Evolutionary conservation across 2,888 invertebrate species (phyloP).

Genomic region (Cheilosia vernalis): DNA sequence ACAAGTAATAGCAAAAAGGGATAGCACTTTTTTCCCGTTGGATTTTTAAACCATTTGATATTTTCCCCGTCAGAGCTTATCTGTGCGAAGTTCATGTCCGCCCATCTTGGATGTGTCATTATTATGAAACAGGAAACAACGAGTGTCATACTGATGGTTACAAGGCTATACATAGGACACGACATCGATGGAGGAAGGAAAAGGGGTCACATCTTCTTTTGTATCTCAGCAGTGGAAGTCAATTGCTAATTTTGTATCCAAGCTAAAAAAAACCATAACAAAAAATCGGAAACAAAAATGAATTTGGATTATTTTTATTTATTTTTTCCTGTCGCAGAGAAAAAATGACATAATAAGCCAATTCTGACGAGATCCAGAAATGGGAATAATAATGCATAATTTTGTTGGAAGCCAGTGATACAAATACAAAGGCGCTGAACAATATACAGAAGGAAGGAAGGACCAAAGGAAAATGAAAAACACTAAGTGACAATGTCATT

Average conservation of each 20-base stretch:
- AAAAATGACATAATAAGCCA: slow-evolving; percentile 44
- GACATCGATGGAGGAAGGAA: slow-evolving; percentile 13
- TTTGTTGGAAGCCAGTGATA: slow-evolving; percentile 60
- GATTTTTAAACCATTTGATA: too few relatives aligned
- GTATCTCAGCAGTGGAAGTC: slow-evolving; percentile 56
- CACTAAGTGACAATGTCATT: slow-evolving; percentile 72
- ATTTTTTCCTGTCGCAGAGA: slow-evolving; percentile 39
- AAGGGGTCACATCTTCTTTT: slow-evolving; percentile 11
- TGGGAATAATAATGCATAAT: slow-evolving; percentile 66
- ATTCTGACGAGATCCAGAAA: slow-evolving; percentile 51
- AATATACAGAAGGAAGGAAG: slow-evolving; percentile 27
- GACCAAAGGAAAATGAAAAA: slow-evolving; percentile 16
- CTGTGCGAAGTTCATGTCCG: slow-evolving; percentile 25
- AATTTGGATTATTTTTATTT: slow-evolving; percentile 26
- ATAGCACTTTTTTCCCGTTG: not conserved
- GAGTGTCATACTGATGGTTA: slow-evolving; percentile 47
- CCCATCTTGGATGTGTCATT: slow-evolving; percentile 56
- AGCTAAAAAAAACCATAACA: not conserved
- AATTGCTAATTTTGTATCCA: slow-evolving; percentile 59
- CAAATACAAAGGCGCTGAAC: slow-evolving; percentile 27
- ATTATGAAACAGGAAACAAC: slow-evolving; percentile 61
- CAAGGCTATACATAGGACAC: slow-evolving; percentile 53
- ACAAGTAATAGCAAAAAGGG: too few relatives aligned
- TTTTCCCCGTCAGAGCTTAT: too few relatives aligned
- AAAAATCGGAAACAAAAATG: not conserved